phyloP scores from a whole-genome alignment of 64 coral and sea anemone species.

The Dendrophyllia cribrosa region DNA sequence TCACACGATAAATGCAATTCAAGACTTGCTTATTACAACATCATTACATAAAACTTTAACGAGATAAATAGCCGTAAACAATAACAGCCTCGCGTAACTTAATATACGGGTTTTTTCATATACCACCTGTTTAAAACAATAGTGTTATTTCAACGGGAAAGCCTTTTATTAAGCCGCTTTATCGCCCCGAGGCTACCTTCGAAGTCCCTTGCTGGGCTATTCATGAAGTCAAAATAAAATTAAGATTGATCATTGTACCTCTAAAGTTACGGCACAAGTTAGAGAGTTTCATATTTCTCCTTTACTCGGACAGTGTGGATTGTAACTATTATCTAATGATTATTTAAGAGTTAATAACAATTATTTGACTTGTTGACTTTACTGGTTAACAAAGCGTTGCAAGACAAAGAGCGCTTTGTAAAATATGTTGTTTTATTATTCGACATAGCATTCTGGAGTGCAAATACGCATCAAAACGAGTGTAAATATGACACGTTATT shows the following conservation, averaged over 20 bases:
- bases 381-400: not conserved
- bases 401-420: slow-evolving; percentile 2
- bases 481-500: too few species aligned
- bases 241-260: not conserved
- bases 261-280: too few species aligned
- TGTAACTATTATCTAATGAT: not conserved
- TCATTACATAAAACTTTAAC: slow-evolving; percentile 6
- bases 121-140: slow-evolving; percentile 18
- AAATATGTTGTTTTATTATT: too few species aligned
- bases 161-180: not conserved
- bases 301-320: not conserved
- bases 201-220: not conserved
- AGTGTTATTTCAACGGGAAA: not conserved
- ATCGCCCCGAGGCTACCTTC: slow-evolving; percentile 5
- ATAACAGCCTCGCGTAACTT: not conserved
- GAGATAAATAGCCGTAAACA: not conserved
- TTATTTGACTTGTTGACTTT: slow-evolving; percentile 6
- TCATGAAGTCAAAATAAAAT: not conserved
- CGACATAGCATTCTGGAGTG: too few species aligned
- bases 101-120: not conserved
- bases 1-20: not conserved
- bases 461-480: too few species aligned
- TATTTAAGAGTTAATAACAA: slow-evolving; percentile 9
- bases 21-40: not conserved
- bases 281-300: not conserved